These are phyloP conservation scores for Crotalus horridus DNA, from an alignment of 2,113 vertebrate species.

Conservation along the genomic window DNA sequence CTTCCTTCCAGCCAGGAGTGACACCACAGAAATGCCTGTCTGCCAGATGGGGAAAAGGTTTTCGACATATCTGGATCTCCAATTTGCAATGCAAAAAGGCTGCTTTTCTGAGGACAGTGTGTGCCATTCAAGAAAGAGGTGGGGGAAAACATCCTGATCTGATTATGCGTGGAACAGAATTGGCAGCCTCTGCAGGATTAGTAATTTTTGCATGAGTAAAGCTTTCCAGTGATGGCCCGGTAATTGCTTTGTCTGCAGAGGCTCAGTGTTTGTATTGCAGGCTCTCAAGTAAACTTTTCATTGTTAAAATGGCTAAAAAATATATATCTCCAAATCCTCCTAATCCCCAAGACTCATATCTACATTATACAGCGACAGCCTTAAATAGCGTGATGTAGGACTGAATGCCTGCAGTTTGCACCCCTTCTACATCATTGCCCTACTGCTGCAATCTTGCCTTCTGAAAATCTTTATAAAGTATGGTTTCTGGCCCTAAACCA, in stretches of 20 bases:
- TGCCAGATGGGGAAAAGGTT: not conserved
- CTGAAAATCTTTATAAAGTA: not conserved
- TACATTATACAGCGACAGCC: not conserved
- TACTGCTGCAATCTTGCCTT: not conserved
- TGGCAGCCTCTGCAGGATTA: not conserved
- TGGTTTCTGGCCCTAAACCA: not conserved
- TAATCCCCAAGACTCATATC: not conserved
- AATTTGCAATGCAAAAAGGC: not conserved
- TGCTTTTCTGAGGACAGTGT: not conserved
- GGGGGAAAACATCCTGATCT: not conserved
- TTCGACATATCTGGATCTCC: not conserved
- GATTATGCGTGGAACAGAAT: not conserved
- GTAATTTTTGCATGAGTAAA: not conserved
- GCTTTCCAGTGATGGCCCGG: not conserved
- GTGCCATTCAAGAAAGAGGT: not conserved
- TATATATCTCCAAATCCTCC: not conserved
- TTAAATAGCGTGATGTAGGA: not conserved
- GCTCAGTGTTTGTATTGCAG: not conserved
- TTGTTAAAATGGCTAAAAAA: not conserved
- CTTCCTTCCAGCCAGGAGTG: not conserved
- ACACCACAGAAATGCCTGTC: not conserved
- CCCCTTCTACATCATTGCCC: not conserved
- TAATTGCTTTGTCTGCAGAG: not conserved
- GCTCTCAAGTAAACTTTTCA: too few relatives aligned
- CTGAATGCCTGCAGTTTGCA: not conserved